Percentiles rank a stretch among this genome's conserved stretches.
Conservation (phyloP, 2,113 vertebrate species). For the Xyliphius kryptos region DNA sequence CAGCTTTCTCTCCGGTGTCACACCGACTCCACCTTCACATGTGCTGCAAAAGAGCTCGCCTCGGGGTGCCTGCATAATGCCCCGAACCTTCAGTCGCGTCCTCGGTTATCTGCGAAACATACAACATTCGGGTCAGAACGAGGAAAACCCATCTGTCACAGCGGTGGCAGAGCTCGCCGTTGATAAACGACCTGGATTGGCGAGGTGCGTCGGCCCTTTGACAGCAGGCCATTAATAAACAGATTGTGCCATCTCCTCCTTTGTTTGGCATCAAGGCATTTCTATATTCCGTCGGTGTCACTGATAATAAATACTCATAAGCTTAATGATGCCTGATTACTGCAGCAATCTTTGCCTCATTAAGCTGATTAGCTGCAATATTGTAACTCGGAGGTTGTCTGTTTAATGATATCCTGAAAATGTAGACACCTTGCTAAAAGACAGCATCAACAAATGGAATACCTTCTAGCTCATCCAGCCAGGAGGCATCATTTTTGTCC, state of each 20-base stretch:
- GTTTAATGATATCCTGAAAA: slow-evolving; percentile 59
- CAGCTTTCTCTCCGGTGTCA: slow-evolving; percentile 15
- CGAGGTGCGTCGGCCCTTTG: slow-evolving; percentile 61
- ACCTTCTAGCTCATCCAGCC: slow-evolving; percentile 36
- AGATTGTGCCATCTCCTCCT: slow-evolving; percentile 61
- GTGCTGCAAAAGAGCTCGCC: slow-evolving; percentile 39
- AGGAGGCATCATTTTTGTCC: background rate
- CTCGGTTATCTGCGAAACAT: slow-evolving; percentile 55
- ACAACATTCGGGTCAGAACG: slow-evolving; percentile 61
- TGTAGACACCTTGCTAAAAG: slow-evolving; percentile 39
- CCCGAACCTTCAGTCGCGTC: slow-evolving; percentile 53
- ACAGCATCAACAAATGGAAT: slow-evolving; percentile 29
- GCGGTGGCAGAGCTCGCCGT: slow-evolving; percentile 45
- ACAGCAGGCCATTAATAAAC: slow-evolving; percentile 68
- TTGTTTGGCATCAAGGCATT: slow-evolving; percentile 62
- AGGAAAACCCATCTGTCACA: slow-evolving; percentile 60
- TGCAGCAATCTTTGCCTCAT: slow-evolving; percentile 75
- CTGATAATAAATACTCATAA: slow-evolving; percentile 78
- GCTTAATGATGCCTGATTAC: slow-evolving; percentile 77
- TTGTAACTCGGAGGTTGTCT: slow-evolving; percentile 58
- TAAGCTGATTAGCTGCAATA: slow-evolving; percentile 72
- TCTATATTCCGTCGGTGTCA: slow-evolving; percentile 67
- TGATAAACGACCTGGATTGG: slow-evolving; percentile 62
- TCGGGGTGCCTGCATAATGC: slow-evolving; percentile 53
- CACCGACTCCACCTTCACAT: slow-evolving; percentile 36